A percentile compares a stretch with the other conserved stretches of the same genome.
phyloP scores from a whole-genome alignment of 2,888 invertebrate species.

The Cheiracanthium punctorium region DNA sequence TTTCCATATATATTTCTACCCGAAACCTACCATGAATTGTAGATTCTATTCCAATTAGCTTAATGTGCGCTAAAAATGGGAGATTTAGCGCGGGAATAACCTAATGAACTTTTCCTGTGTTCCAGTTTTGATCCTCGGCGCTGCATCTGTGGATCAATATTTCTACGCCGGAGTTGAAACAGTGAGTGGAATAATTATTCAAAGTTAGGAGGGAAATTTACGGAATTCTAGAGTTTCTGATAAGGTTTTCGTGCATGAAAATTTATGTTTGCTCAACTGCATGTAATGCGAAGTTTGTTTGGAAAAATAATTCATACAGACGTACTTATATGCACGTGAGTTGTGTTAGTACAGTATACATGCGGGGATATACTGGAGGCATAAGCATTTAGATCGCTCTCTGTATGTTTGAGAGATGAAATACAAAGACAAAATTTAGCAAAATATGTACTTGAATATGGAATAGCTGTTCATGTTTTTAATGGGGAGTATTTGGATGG shows the following conservation, averaged over 20 bases:
- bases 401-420: too few species aligned
- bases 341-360: too few species aligned
- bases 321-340: too few species aligned
- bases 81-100: slow-evolving; percentile 15
- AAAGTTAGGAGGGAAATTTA: slow-evolving; percentile 15
- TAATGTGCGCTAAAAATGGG: slow-evolving; percentile 10
- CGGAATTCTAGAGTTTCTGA: slow-evolving; percentile 17
- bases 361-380: too few species aligned
- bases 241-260: slow-evolving; percentile 17
- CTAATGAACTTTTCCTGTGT: slow-evolving; percentile 15
- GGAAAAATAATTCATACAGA: background rate
- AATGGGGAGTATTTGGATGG: too few species aligned
- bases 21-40: slow-evolving; percentile 2
- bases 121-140: background rate
- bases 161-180: slow-evolving; percentile 13
- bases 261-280: slow-evolving; percentile 8
- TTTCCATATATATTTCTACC: background rate
- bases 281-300: slow-evolving; percentile 1
- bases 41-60: slow-evolving; percentile 4
- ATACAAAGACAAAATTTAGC: too few species aligned
- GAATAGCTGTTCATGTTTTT: too few species aligned
- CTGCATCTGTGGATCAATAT: slow-evolving; percentile 17
- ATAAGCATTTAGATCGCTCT: too few species aligned
- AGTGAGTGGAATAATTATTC: slow-evolving; percentile 17
- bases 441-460: too few species aligned